Conservation (phyloP, 2,113 vertebrate species). For the Mugil cephalus region DNA sequence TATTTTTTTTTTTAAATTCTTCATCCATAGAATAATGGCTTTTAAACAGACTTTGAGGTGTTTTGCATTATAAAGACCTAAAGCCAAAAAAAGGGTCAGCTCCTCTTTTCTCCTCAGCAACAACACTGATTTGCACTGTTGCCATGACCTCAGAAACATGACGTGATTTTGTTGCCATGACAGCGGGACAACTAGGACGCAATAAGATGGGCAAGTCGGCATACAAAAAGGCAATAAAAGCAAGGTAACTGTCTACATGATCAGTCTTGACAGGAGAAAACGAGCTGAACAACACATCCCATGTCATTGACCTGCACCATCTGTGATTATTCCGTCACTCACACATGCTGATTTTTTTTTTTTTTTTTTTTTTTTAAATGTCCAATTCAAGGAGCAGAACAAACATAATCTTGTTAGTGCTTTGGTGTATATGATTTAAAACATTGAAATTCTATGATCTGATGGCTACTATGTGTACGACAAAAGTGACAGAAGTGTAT, state of each 20-base stretch:
- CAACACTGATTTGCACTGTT: constrained; percentile 72
- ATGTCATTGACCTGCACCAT: constrained; percentile 20
- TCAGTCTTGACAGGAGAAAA: constrained; percentile 40
- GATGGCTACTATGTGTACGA: background rate
- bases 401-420: background rate
- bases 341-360: background rate
- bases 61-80: constrained; percentile 46
- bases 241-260: constrained; percentile 55
- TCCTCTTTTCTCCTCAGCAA: constrained; percentile 74
- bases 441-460: background rate
- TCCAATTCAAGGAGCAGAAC: background rate
- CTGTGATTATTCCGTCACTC: constrained; percentile 30
- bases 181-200: constrained; percentile 68
- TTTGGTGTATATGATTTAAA: background rate
- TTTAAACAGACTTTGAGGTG: constrained; percentile 10
- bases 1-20: constrained; percentile 6
- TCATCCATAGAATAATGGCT: background rate
- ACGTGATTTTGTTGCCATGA: constrained; percentile 80
- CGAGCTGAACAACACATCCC: constrained; percentile 23
- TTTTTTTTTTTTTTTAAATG: too few species aligned
- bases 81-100: constrained; percentile 50
- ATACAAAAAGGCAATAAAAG: constrained; percentile 64
- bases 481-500: background rate
- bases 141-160: constrained; percentile 79
- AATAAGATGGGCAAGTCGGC: constrained; percentile 64